Percentiles rank a stretch among this genome's conserved stretches.
phyloP scores from a whole-genome alignment of 2,797 vertebrate genomes.

The Anguilla marmorata region DNA sequence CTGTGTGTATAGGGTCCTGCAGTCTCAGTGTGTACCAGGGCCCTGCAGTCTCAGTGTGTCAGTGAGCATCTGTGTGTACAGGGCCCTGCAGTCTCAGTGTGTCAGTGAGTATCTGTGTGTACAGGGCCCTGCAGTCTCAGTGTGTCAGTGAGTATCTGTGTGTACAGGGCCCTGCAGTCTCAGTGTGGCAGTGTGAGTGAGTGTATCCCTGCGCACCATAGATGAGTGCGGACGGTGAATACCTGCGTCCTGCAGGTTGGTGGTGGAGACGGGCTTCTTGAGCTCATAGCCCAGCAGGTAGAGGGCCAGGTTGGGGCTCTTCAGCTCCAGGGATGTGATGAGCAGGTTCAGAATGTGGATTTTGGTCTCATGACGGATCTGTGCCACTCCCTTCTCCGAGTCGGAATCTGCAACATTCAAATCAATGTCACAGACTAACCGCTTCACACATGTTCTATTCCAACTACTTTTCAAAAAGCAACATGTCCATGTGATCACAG shows the following conservation, averaged over 20 bases:
- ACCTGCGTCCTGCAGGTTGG: slow-evolving; percentile 97
- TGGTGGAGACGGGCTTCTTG: slow-evolving; percentile 92
- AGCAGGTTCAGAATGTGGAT: slow-evolving; percentile 96
- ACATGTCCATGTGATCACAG: neutral
- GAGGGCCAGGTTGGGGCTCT: slow-evolving; percentile 86
- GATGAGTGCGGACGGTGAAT: neutral
- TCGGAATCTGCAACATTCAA: slow-evolving; percentile 73
- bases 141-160: neutral
- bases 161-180: neutral
- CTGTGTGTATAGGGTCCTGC: no score
- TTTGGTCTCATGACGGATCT: slow-evolving; percentile 88
- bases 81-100: no score
- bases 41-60: neutral
- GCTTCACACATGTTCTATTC: neutral
- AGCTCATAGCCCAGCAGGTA: slow-evolving; percentile 94
- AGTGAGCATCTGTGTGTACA: neutral
- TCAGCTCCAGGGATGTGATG: slow-evolving; percentile 92
- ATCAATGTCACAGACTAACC: neutral
- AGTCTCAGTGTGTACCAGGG: no score
- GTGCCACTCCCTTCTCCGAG: slow-evolving; percentile 74
- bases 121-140: neutral
- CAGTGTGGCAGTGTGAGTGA: neutral
- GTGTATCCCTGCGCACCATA: neutral
- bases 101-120: neutral
- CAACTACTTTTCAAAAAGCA: neutral